phyloP scores from a whole-genome alignment of 2,797 vertebrate genomes.

The Cyclura pinguis region DNA sequence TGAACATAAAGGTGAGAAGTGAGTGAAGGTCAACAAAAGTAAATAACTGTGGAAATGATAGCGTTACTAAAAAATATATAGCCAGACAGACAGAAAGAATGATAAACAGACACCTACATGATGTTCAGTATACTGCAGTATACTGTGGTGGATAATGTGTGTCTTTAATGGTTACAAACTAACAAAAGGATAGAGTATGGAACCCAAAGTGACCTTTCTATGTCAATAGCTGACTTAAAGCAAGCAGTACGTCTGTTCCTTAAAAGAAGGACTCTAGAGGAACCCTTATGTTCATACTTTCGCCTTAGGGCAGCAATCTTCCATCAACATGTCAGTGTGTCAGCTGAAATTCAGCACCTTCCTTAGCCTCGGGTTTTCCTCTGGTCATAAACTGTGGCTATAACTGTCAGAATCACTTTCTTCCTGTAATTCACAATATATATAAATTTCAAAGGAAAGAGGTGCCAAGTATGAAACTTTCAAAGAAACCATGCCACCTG shows the following conservation, averaged over 20 bases:
- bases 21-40: background rate
- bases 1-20: background rate
- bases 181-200: conserved; percentile 27
- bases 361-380: conserved; percentile 68
- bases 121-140: background rate
- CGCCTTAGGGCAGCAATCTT: conserved; percentile 46
- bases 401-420: conserved; percentile 55
- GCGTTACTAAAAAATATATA: no score
- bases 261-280: conserved; percentile 6
- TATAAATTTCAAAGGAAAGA: background rate
- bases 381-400: conserved; percentile 35
- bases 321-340: conserved; percentile 60
- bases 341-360: conserved; percentile 67
- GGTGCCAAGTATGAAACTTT: background rate
- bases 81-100: no score
- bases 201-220: background rate
- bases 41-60: background rate
- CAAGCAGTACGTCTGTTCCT: background rate
- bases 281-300: conserved; percentile 10
- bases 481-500: background rate
- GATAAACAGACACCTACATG: background rate
- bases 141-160: background rate
- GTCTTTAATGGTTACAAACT: background rate
- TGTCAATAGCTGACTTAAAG: background rate
- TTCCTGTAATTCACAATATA: conserved; percentile 18